phyloP scores from a whole-genome alignment of 2,888 invertebrate species.

The Urechis unicinctus region DNA sequence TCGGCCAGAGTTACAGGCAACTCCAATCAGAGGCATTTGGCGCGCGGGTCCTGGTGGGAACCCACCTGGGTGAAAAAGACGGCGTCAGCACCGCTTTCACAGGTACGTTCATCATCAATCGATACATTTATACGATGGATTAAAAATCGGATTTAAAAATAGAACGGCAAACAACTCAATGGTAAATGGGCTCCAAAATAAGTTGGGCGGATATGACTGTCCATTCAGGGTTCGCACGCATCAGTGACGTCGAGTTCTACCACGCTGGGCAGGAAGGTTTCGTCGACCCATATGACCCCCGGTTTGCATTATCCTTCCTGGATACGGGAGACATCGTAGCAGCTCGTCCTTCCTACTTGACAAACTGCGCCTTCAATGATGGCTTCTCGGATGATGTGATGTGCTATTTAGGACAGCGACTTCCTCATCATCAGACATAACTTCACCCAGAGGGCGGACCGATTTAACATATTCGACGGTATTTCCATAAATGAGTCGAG shows the following conservation, averaged over 20 bases:
- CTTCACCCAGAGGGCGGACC: conserved; percentile 31
- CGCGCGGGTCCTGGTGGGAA: conserved; percentile 19
- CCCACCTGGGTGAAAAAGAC: conserved; percentile 7
- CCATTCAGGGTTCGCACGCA: conserved; percentile 21
- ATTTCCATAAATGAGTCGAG: conserved; percentile 13
- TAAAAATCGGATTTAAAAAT: too few species aligned
- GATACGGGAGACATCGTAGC: too few species aligned
- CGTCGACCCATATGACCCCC: conserved; percentile 19
- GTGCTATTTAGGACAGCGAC: too few species aligned
- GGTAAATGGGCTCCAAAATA: too few species aligned
- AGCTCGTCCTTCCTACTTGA: conserved; percentile 24
- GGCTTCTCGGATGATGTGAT: conserved; percentile 23
- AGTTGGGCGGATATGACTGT: too few species aligned
- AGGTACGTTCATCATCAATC: too few species aligned
- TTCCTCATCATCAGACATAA: too few species aligned
- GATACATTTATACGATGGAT: too few species aligned
- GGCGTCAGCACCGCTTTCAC: too few species aligned
- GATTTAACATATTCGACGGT: conserved; percentile 27
- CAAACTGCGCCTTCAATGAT: conserved; percentile 19
- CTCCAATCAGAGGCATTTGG: conserved; percentile 17
- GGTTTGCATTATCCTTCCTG: conserved; percentile 20
- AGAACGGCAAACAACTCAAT: too few species aligned
- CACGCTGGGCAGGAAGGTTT: conserved; percentile 23
- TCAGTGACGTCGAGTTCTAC: conserved; percentile 21
- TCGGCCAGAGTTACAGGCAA: conserved; percentile 22